Conservation (phyloP, 2,797 vertebrate species). For the Oreochromis grahami region DNA sequence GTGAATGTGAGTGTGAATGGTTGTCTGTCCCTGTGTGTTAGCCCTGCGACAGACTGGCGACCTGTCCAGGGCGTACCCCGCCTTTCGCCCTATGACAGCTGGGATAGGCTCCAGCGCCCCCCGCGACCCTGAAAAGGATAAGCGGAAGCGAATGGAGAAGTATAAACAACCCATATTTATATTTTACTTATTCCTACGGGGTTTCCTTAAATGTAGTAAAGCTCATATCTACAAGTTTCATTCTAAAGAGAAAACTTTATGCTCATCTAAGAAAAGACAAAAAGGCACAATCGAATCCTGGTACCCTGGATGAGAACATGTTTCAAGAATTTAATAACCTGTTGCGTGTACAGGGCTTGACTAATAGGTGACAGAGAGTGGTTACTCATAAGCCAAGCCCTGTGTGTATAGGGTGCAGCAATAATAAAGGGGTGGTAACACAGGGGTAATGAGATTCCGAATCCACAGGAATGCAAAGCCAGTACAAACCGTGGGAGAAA, state of each 20-base stretch:
- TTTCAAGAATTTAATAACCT: background rate
- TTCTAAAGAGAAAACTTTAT: background rate
- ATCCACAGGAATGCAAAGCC: background rate
- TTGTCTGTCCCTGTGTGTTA: no score
- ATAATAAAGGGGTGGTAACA: background rate
- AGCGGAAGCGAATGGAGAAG: no score
- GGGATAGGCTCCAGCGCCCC: no score
- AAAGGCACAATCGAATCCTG: background rate
- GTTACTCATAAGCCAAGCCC: background rate
- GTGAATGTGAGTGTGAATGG: no score
- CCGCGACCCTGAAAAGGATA: no score
- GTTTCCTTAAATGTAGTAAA: background rate
- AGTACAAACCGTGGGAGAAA: background rate
- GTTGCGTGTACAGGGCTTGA: background rate
- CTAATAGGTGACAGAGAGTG: background rate
- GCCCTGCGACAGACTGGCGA: no score
- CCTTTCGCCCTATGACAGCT: no score
- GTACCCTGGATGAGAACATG: background rate
- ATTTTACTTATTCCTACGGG: background rate
- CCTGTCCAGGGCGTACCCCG: no score
- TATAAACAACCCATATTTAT: background rate
- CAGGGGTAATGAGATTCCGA: background rate
- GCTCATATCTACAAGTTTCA: background rate
- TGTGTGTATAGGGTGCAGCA: background rate
- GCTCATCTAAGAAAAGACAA: background rate